Base-by-base conservation (phyloP, 2,888 invertebrate species). In the Scaeva pyrastri region DNA sequence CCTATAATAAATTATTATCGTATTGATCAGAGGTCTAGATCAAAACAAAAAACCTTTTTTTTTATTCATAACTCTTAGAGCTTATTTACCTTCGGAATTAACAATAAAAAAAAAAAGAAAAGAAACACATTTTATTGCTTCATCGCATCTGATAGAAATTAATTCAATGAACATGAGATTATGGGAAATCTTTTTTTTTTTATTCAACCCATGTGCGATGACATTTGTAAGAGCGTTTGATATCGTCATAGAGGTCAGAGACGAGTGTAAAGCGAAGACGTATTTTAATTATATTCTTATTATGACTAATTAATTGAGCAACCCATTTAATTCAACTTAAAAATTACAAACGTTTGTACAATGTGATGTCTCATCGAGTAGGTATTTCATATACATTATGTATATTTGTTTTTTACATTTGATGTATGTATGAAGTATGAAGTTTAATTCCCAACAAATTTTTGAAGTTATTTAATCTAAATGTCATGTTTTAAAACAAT, bases 1-100 rank as follows among this genome's bases (percentile, higher is more conserved):
- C 43, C 11, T n/a, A 64, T 64, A 64, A 45, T 26, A 85, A 31
- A 31, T 31, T 85, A 79, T 48, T 52, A 60, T 56, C n/a, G 39
- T 39, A 21, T 60, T 19, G 64, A 64, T 64, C 64, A 45, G 45
- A 64, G 26, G 16, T 43, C 45, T 26, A 64, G 23, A 64, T 64
- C 45, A 64, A 64, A 45, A 64, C 16, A 64, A 43, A 43, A 48
- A 45, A 12, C 64, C 10, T 45, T 16, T 45, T 64, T 64, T 31
- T 45, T 8, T 31, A 0, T 7, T 7, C n/a, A 45, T 64, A 16
- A 23, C 45, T 31, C 8, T 5, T 12, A 26, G 19, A 45, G 26
- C 31, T 45, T 45, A 31, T 31, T 1, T 31, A 31, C 26, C 26
- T 64, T 64, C 2, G 45, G 45, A 26, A n/a, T n/a, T n/a, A n/a